Conservation (phyloP, 2,113 vertebrate species). For the Apeltes quadracus region DNA sequence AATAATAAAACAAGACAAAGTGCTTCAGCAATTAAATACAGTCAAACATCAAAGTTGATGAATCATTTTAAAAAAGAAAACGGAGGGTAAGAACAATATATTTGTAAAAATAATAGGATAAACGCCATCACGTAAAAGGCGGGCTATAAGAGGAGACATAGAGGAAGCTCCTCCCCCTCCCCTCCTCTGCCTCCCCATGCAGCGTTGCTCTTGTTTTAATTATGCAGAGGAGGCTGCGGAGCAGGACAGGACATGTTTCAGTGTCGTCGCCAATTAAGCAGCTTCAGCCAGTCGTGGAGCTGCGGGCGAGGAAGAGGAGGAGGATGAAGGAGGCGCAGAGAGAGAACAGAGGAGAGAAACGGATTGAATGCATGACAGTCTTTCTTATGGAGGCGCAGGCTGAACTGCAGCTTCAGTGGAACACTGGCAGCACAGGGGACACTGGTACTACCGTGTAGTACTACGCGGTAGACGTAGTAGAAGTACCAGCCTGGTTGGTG, state of each 20-base stretch:
- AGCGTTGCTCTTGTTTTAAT: constrained; percentile 71
- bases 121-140: constrained; percentile 48
- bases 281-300: constrained; percentile 59
- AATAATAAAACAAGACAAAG: constrained; percentile 32
- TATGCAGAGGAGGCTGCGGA: constrained; percentile 67
- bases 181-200: constrained; percentile 56
- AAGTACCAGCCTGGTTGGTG: no score
- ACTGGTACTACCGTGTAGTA: neutral
- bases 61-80: constrained; percentile 34
- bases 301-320: constrained; percentile 33
- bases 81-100: constrained; percentile 56
- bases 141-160: constrained; percentile 33
- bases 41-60: constrained; percentile 48
- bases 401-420: constrained; percentile 2
- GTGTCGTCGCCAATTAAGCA: constrained; percentile 72
- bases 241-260: constrained; percentile 72
- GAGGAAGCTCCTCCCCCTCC: constrained; percentile 25
- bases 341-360: constrained; percentile 21
- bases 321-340: constrained; percentile 25
- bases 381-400: constrained; percentile 22
- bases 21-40: constrained; percentile 15
- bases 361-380: constrained; percentile 26
- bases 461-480: no score
- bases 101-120: constrained; percentile 62
- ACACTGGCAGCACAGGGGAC: neutral